Evolutionary conservation across 2,113 vertebrate genomes (phyloP).

Genomic region (Hemicordylus capensis): DNA sequence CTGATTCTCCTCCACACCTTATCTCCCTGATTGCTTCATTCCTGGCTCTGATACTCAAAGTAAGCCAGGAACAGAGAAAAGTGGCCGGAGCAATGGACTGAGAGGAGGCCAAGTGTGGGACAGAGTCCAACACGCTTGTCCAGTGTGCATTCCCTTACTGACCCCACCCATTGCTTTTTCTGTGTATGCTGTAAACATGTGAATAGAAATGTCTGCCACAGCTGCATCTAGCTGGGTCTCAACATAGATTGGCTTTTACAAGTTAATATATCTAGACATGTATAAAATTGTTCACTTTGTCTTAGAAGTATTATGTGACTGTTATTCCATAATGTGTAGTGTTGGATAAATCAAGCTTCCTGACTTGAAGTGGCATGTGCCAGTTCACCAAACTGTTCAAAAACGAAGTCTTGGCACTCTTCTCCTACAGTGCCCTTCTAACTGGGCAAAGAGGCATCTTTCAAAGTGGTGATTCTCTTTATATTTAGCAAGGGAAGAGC

Average conservation of each 20-base stretch:
- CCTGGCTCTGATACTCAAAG: neutral
- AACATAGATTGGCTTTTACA: neutral
- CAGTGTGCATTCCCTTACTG: no score
- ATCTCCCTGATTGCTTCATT: neutral
- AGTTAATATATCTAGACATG: constrained; percentile 33
- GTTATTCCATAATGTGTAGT: constrained; percentile 18
- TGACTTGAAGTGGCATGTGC: constrained; percentile 30
- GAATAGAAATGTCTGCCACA: neutral
- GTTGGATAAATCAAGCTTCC: constrained; percentile 26
- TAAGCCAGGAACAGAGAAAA: neutral
- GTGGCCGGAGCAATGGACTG: no score
- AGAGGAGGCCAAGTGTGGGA: neutral
- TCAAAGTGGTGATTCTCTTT: no score
- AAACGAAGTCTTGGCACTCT: neutral
- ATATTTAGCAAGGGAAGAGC: no score
- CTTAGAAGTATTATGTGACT: constrained; percentile 30
- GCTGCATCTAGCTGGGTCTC: neutral
- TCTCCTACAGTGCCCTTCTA: neutral
- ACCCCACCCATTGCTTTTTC: neutral
- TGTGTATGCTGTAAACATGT: neutral
- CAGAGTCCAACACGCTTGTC: neutral
- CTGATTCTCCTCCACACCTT: neutral
- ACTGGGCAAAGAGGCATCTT: no score
- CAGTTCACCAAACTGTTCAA: constrained; percentile 11
- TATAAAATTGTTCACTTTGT: constrained; percentile 25